Base-by-base conservation (phyloP, 2,797 vertebrate species). In the Gobio occitaniae region DNA sequence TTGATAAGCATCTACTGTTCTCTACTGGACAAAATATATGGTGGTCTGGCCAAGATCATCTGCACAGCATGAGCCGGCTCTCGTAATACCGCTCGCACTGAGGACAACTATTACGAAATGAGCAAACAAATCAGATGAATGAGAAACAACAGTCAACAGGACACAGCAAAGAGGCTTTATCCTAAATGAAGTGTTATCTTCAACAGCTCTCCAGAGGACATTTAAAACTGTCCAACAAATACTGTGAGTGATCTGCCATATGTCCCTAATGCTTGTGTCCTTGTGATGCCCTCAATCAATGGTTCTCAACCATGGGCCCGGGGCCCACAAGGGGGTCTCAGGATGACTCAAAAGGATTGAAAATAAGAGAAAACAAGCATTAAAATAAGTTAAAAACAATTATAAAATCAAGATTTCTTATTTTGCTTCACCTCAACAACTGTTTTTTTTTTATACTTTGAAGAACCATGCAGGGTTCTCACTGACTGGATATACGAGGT, bases 61-160 rank as follows among this genome's bases (percentile, higher is more conserved):
- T 83, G 52, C 38, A 10, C 12, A 65, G 50, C 3, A 15, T 52
- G 50, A 41, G 44, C 17, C 3, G n/a, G 38, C 59, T 69, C 44
- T 69, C 52, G 2, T 76, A 77, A 78, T 50, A 63, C 77, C 7
- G 9, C 52, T 32, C 38, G 2, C n/a, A 74, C 65, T 38, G 54
- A 79, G 48, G 32, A 48, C 79, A 54, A 21, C 50, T 71, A 63
- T 80, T 82, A 78, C 13, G n/a, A 78, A 84, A 80, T 54, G 47
- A 70, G 19, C 52, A 84, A 77, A 70, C 54, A 80, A 85, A 84
- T 74, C 50, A 50, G 69, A 48, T 78, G 56, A 78, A 68, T 69
- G 25, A 81, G 69, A 76, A 79, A 32, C 11, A 78, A 74, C 21
- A 48, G 15, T 59, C 15, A 78, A 38, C 19, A 19, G 32, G 12